A percentile compares a stretch with the other conserved stretches of the same genome.
These are phyloP conservation scores for Lasiurus borealis DNA, from an alignment of 2,113 vertebrate species.

Conservation along the genomic window DNA sequence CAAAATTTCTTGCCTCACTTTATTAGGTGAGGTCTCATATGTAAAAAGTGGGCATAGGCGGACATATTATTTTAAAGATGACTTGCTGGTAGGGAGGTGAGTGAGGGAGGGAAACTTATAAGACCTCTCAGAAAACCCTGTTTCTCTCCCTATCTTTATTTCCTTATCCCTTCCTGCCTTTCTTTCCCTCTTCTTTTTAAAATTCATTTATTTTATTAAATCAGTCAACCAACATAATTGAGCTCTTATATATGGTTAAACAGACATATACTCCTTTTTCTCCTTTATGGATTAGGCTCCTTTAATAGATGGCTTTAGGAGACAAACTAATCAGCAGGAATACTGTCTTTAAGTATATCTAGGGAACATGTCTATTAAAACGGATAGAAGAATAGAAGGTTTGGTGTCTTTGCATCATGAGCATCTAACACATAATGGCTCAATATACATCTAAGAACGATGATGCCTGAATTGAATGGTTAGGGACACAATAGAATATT, in stretches of 20 bases:
- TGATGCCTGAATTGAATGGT: neutral
- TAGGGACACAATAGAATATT: neutral
- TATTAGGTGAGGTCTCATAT: neutral
- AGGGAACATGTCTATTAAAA: neutral
- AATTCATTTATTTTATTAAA: neutral
- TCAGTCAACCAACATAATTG: neutral
- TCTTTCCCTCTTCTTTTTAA: neutral
- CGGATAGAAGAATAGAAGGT: neutral
- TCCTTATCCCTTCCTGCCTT: neutral
- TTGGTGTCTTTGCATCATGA: neutral
- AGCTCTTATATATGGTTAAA: neutral
- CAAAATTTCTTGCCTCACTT: constrained; percentile 11
- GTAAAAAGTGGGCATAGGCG: neutral
- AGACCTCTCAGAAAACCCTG: neutral
- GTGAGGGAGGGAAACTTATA: neutral
- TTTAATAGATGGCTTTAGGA: neutral
- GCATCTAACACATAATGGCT: neutral
- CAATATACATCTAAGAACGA: neutral
- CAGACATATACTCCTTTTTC: neutral
- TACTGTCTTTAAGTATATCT: neutral
- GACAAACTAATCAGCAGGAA: neutral
- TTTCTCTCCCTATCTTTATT: neutral
- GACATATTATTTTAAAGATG: neutral
- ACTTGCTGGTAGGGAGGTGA: neutral
- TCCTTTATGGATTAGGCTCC: neutral